Percentiles rank a stretch among this genome's conserved stretches.
Conservation (phyloP, 2,113 vertebrate genomes). For the Equus przewalskii region DNA sequence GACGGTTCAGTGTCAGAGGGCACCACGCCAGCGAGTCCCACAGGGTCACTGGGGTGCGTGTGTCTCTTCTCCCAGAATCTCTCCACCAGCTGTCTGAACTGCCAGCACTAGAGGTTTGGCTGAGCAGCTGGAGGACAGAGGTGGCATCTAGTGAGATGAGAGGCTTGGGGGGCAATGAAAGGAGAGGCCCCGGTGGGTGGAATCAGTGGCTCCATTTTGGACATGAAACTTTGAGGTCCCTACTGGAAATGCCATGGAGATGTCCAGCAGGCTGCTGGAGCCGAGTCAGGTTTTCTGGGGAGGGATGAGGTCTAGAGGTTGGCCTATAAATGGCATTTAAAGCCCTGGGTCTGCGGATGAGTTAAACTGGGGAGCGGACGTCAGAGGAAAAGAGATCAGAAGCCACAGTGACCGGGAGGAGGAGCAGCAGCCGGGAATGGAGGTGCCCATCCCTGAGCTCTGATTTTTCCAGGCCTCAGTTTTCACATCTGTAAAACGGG, state of each 20-base stretch:
- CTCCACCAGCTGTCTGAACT: neutral
- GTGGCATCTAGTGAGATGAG: neutral
- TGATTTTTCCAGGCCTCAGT: neutral
- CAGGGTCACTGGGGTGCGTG: rapidly evolving
- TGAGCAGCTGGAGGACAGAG: neutral
- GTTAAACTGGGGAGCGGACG: neutral
- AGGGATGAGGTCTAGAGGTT: neutral
- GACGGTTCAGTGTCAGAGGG: neutral
- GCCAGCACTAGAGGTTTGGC: neutral
- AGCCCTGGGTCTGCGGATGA: neutral
- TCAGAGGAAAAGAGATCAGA: neutral
- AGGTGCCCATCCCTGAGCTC: neutral
- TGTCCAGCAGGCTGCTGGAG: neutral
- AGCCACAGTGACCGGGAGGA: neutral
- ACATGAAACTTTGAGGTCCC: neutral
- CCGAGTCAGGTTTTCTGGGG: neutral
- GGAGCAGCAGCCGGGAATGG: neutral
- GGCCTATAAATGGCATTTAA: neutral
- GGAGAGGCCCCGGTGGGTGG: neutral
- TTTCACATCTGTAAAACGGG: neutral
- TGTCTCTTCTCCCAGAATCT: neutral
- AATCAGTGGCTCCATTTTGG: neutral
- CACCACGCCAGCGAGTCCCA: neutral
- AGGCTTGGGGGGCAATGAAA: neutral
- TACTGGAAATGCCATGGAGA: neutral